Evolutionary conservation across 2,888 invertebrate species (phyloP).

Genomic region (Eristalinus aeneus): DNA sequence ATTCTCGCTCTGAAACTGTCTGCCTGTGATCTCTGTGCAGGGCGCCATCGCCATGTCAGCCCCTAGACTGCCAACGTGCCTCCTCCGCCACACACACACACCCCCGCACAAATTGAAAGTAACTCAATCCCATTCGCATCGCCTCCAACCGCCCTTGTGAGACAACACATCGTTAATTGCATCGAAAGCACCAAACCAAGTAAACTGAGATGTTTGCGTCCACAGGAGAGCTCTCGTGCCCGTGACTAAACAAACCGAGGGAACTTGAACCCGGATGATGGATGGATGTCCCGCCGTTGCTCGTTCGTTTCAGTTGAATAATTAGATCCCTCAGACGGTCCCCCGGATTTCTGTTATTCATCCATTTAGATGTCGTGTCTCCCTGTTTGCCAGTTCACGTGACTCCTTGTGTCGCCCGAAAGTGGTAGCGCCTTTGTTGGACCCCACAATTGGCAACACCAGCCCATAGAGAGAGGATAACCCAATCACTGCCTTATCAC

Average conservation of each 20-base stretch:
- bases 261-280: slow-evolving; percentile 40
- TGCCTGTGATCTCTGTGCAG: background rate
- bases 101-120: background rate
- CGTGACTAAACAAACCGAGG: slow-evolving; percentile 3
- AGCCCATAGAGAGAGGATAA: slow-evolving; percentile 7
- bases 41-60: background rate
- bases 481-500: slow-evolving; percentile 58
- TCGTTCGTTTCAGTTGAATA: slow-evolving; percentile 52
- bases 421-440: slow-evolving; percentile 37
- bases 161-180: slow-evolving; percentile 46
- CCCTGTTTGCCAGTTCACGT: slow-evolving; percentile 16
- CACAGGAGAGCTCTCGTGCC: slow-evolving; percentile 1
- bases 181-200: slow-evolving; percentile 20
- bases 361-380: background rate
- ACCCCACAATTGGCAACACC: slow-evolving; percentile 18
- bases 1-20: slow-evolving; percentile 5
- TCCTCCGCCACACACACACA: background rate
- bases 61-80: background rate
- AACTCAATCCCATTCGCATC: slow-evolving; percentile 3
- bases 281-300: slow-evolving; percentile 32
- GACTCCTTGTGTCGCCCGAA: slow-evolving; percentile 46
- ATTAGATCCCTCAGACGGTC: slow-evolving; percentile 34
- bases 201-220: slow-evolving; percentile 45
- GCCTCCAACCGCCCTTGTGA: background rate
- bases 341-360: background rate